Conservation (phyloP, 2,113 vertebrate species). For the Sialia sialis region DNA sequence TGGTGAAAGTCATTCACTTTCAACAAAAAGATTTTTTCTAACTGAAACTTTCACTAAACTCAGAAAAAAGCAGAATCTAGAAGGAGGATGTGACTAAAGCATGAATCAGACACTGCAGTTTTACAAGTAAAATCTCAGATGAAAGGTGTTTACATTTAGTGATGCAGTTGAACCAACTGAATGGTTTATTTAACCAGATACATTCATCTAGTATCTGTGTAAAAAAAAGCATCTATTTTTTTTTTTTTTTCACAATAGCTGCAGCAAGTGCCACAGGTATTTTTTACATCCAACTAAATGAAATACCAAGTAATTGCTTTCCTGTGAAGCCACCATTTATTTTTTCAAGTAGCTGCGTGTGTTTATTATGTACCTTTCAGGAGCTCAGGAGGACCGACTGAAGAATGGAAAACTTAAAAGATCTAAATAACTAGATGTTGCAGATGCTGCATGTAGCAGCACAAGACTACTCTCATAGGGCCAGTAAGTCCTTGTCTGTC, state of each 20-base stretch:
- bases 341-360: background rate
- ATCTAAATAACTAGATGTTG: background rate
- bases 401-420: background rate
- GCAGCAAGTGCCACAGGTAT: background rate
- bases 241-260: background rate
- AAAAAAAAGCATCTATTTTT: fast-evolving
- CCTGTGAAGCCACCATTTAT: background rate
- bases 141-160: background rate
- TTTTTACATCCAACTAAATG: background rate
- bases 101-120: background rate
- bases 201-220: background rate
- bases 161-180: background rate
- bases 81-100: background rate
- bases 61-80: background rate
- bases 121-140: background rate
- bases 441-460: background rate
- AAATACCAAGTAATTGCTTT: background rate
- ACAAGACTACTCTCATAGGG: background rate
- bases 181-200: background rate
- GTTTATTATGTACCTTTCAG: background rate
- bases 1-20: background rate
- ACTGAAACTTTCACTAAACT: background rate
- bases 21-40: background rate
- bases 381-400: background rate
- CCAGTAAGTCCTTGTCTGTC: background rate